Conservation (phyloP, 2,888 invertebrate genomes). For the Mechanitis mazaeus region DNA sequence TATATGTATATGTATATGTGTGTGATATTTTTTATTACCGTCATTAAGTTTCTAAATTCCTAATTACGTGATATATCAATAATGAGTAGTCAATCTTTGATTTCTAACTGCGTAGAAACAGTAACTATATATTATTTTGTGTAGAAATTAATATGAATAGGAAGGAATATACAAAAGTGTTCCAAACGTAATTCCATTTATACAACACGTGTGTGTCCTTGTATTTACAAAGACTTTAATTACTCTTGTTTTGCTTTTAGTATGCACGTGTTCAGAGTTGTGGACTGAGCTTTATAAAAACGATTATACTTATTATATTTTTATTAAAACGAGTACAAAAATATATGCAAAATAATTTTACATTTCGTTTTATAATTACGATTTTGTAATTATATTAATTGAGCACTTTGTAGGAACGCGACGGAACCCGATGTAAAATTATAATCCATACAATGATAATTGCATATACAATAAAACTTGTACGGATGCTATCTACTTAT, state of each 20-base stretch:
- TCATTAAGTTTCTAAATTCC: too few relatives aligned
- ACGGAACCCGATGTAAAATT: constrained; percentile 52
- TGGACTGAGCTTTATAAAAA: neutral
- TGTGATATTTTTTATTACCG: too few relatives aligned
- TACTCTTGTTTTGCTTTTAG: constrained; percentile 52
- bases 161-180: constrained; percentile 12
- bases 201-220: constrained; percentile 54
- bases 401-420: constrained; percentile 39
- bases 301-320: too few relatives aligned
- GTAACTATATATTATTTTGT: neutral
- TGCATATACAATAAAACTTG: constrained; percentile 52
- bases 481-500: constrained; percentile 64
- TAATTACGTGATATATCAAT: too few relatives aligned
- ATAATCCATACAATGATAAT: constrained; percentile 57
- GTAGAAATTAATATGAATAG: neutral
- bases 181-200: constrained; percentile 26
- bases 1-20: too few relatives aligned
- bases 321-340: too few relatives aligned
- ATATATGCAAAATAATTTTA: constrained; percentile 17
- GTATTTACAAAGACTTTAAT: constrained; percentile 51
- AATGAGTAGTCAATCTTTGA: neutral
- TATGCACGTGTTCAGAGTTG: constrained; percentile 35
- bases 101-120: constrained; percentile 6
- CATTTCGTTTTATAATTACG: constrained; percentile 41
- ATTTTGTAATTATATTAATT: constrained; percentile 51